Conservation (phyloP, 1,140 invertebrate species). For the Chrysoperla carnea region DNA sequence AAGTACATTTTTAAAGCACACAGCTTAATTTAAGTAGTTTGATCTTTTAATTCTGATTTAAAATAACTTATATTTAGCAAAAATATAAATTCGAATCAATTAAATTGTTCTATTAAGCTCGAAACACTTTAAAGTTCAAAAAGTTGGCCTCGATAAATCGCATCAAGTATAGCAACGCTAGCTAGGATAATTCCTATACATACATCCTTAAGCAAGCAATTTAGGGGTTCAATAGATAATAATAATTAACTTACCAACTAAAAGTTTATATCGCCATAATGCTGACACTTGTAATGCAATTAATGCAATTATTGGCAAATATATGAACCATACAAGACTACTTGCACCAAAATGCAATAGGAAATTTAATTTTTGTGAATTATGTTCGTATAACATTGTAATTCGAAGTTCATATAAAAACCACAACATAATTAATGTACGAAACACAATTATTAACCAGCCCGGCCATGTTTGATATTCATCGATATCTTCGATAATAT, state of each 20-base stretch:
- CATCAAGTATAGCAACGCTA: too few relatives aligned
- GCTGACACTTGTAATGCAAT: conserved; percentile 86
- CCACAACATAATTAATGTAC: conserved; percentile 86
- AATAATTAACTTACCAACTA: conserved; percentile 52
- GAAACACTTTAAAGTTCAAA: too few relatives aligned
- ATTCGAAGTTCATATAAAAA: conserved; percentile 83
- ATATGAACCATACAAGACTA: conserved; percentile 95
- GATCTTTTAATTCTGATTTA: too few relatives aligned
- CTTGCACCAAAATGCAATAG: conserved; percentile 92
- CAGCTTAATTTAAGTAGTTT: too few relatives aligned
- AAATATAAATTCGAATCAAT: too few relatives aligned
- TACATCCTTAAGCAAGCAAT: too few relatives aligned
- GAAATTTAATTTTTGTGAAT: conserved; percentile 79
- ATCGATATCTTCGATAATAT: conserved; percentile 90
- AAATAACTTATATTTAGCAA: too few relatives aligned
- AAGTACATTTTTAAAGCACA: too few relatives aligned
- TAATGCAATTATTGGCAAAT: conserved; percentile 83
- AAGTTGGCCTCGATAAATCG: too few relatives aligned
- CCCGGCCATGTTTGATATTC: conserved; percentile 96
- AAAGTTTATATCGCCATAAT: conserved; percentile 87
- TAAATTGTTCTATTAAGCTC: too few relatives aligned
- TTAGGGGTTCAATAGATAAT: too few relatives aligned
- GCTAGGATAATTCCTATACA: too few relatives aligned
- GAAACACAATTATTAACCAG: conserved; percentile 74
- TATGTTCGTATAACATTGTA: conserved; percentile 85